phyloP scores from a whole-genome alignment of 2,113 vertebrate genomes.

The Lucifuga dentata region DNA sequence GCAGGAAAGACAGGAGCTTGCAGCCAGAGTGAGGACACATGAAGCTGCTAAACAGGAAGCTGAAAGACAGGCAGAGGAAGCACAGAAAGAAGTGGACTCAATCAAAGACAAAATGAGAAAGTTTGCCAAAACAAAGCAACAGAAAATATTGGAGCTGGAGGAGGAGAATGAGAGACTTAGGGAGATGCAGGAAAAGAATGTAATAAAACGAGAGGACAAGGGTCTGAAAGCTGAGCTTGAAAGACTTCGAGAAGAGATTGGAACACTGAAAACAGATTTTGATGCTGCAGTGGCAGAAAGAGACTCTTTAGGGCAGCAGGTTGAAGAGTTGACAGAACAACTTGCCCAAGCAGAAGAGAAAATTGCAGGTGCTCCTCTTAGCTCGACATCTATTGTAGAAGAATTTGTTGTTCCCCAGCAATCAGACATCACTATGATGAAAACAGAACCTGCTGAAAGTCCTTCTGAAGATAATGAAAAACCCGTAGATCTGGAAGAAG shows the following conservation, averaged over 20 bases:
- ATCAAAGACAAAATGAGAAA: slow-evolving; percentile 98
- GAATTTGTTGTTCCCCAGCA: slow-evolving; percentile 62
- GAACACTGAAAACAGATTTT: slow-evolving; percentile 66
- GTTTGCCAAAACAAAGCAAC: slow-evolving; percentile 96
- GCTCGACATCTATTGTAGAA: slow-evolving; percentile 41
- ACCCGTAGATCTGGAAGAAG: not conserved
- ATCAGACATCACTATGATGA: slow-evolving; percentile 27
- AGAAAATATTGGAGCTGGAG: slow-evolving; percentile 94
- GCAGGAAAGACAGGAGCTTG: slow-evolving; percentile 91
- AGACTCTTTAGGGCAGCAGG: slow-evolving; percentile 67
- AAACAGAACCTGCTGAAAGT: slow-evolving; percentile 38
- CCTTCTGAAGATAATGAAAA: slow-evolving; percentile 27
- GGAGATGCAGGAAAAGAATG: slow-evolving; percentile 70
- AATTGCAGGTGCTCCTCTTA: slow-evolving; percentile 7
- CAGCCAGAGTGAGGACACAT: slow-evolving; percentile 77
- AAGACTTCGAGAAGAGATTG: slow-evolving; percentile 63
- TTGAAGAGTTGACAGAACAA: slow-evolving; percentile 72
- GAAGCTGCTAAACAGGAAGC: slow-evolving; percentile 85
- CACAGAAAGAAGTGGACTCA: slow-evolving; percentile 87
- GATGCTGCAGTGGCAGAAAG: slow-evolving; percentile 60
- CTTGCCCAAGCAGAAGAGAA: slow-evolving; percentile 70
- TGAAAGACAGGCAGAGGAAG: slow-evolving; percentile 86
- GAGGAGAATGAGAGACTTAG: slow-evolving; percentile 92
- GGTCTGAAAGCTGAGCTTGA: slow-evolving; percentile 65
- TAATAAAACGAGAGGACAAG: slow-evolving; percentile 46